Evolutionary conservation across 2,888 invertebrate genomes (phyloP).

Genomic region (Glyphotaelius pellucidus): DNA sequence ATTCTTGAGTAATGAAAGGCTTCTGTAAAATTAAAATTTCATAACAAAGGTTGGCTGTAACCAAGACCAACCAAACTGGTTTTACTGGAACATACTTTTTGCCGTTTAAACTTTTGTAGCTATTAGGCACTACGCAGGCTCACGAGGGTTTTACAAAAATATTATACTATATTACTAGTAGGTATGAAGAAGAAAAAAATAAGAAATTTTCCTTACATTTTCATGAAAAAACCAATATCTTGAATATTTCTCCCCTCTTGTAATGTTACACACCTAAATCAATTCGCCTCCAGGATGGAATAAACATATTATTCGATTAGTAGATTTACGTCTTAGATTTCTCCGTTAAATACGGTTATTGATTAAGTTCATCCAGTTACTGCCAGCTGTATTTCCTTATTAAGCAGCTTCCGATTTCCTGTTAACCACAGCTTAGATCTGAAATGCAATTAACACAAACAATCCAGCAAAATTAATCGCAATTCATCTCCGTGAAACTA

Average conservation of each 20-base stretch:
- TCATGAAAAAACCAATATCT: background rate
- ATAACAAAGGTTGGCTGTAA: conserved; percentile 16
- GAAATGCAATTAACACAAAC: conserved; percentile 26
- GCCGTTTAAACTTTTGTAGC: background rate
- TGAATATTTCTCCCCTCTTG: background rate
- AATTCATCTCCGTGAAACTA: background rate
- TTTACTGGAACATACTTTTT: background rate
- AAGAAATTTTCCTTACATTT: background rate
- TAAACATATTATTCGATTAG: background rate
- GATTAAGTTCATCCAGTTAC: conserved; percentile 8
- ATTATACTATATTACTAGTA: background rate
- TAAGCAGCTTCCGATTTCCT: conserved; percentile 5
- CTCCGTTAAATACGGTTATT: background rate
- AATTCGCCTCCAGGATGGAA: background rate
- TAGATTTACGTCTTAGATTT: background rate
- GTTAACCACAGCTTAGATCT: conserved; percentile 8
- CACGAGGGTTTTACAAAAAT: background rate
- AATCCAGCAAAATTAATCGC: background rate
- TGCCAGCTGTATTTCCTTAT: conserved; percentile 5
- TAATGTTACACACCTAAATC: background rate
- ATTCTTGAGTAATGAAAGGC: conserved; percentile 14
- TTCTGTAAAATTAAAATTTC: conserved; percentile 10
- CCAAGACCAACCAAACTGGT: background rate
- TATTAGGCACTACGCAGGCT: background rate
- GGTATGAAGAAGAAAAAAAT: background rate